Percentiles rank a stretch among this genome's conserved stretches.
phyloP scores from a whole-genome alignment of 2,797 vertebrate species.

The Megaceryle alcyon region DNA sequence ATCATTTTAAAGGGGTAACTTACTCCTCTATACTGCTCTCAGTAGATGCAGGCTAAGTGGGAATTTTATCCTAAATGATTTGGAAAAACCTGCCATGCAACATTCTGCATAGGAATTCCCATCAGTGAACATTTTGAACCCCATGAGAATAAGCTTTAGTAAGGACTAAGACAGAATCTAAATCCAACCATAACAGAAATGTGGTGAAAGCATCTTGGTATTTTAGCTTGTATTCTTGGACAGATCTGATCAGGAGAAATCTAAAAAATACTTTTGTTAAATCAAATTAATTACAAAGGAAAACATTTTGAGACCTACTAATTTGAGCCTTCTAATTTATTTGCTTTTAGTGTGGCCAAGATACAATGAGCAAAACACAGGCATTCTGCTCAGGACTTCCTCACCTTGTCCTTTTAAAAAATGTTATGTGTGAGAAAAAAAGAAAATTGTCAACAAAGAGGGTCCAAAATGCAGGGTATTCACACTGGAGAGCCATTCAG shows the following conservation, averaged over 20 bases:
- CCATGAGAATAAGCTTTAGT: neutral
- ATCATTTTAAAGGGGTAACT: neutral
- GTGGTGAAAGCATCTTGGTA: neutral
- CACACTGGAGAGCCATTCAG: neutral
- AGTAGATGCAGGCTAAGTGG: neutral
- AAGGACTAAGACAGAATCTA: neutral
- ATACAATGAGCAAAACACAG: neutral
- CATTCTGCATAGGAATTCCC: neutral
- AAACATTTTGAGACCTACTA: neutral
- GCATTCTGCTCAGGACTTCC: neutral
- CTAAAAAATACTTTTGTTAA: neutral
- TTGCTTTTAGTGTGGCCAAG: neutral
- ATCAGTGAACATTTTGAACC: neutral
- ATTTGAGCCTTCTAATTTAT: neutral
- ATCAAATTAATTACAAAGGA: constrained; percentile 12
- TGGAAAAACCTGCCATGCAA: neutral
- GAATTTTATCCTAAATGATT: neutral
- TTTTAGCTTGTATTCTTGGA: neutral
- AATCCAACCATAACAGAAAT: neutral
- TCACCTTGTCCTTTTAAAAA: neutral
- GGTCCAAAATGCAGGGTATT: neutral
- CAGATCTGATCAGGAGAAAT: neutral
- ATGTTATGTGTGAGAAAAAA: neutral
- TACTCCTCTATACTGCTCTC: neutral
- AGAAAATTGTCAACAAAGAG: neutral